Evolutionary conservation across 2,113 vertebrate genomes (phyloP), one percentile per base, ranked within the genome.

Genomic region (Shinisaurus crocodilurus): DNA sequence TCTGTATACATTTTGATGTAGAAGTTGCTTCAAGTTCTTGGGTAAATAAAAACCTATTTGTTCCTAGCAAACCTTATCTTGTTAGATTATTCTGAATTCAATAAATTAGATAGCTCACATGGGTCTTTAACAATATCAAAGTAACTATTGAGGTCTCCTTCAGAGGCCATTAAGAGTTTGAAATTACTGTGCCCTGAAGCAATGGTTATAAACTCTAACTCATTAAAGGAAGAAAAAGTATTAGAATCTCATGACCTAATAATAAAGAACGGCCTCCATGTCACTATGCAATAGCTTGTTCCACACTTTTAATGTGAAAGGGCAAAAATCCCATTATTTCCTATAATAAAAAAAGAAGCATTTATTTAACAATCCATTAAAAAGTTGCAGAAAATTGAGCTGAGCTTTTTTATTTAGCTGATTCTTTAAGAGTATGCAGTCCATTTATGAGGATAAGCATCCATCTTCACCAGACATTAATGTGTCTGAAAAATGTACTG

Each of bases 1-100:
- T 70, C 40, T 34, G 16, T 45, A 23, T 93, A 88, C 90, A 86
- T 92, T 90, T 90, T 90, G 84, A 91, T 0, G 0, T 74, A 95
- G 93, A 94, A 75, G 65, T 90, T 90, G 70, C 89, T 80, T 92
- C 75, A 72, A 89, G 87, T 90, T 93, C 67, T 83, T 27, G 93
- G 90, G 20, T 4, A 82, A 92, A 57, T 90, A 94, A 93, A 89
- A 93, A 91, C 43, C 92, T 85, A 94, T 89, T 92, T 90, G 3
- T 75, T 79, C 93, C 88, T 92, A 67, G 84, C 18, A 91, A 1
- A 94, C 81, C 90, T 91, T 82, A 91, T n/a, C 90, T 57, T 93
- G 48, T 86, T 88, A 65, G 16, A 65, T 25, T 25, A 63, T 77
- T 37, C 40, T 72, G 34, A 12, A 72, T 57, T 54, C 37, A 54